Base-by-base conservation (phyloP, 2,888 invertebrate genomes). In the Petrophora chlorosata region DNA sequence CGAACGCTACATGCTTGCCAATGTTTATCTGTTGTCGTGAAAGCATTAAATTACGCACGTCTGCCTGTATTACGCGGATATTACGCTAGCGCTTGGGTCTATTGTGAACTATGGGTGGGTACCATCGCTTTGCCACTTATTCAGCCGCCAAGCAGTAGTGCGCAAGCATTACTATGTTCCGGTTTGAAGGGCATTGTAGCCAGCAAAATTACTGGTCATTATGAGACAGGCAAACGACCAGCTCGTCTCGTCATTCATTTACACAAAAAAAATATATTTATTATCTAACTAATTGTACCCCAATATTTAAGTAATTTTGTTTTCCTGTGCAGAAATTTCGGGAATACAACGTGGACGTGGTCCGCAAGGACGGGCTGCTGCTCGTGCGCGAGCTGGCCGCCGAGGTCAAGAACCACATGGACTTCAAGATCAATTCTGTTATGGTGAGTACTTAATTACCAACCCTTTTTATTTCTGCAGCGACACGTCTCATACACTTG, bases 361-460 rank as follows among this genome's bases (percentile, higher is more conserved):
- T 92, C 39, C 93, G 95, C 59, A 96, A 96, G 78, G 97, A 98
- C 74, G 96, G 97, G 5, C 91, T 96, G 56, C 92, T 96, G 55
- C 91, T 98, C 63, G 94, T 97, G 49, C 92, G 96, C 34, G 97
- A 98, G 82, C 94, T 97, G 91, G 96, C 96, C 7, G 93, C 94
- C 0, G 97, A 98, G 85, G 96, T 98, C 42, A 96, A 97, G 84
- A 96, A 96, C 80, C 96, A 97, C 93, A 95, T 97, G 95, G 96
- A 97, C 79, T 96, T 97, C 86, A 97, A 97, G 88, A 96, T 95
- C 85, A 95, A 96, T 78, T 96, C 97, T 17, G 96, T 97, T 43
- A 95, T 96, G 95, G 97, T 97, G 85, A 94, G 93, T 91, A 23
- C 5, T 4, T 4, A 34, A n/a, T 17, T 7, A 8, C n/a, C n/a